These are phyloP conservation scores for Actenoides lindsayi DNA, from an alignment of 2,113 vertebrate genomes.

Conservation along the genomic window DNA sequence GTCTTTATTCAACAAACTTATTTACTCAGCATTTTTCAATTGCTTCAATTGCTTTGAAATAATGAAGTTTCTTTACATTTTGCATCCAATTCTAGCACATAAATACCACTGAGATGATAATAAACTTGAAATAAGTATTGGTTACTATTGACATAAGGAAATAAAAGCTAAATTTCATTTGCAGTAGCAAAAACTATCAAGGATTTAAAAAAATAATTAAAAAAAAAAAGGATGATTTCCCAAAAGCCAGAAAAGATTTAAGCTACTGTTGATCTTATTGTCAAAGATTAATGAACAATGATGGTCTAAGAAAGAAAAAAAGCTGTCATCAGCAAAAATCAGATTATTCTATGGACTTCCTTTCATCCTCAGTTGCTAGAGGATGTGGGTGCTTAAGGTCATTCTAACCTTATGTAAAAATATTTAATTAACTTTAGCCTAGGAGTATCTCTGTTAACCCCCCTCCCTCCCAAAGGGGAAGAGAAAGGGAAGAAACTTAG, in stretches of 20 bases:
- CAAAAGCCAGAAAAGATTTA: background rate
- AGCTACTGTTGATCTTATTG: background rate
- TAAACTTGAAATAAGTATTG: background rate
- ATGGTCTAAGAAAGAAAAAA: background rate
- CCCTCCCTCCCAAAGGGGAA: too few species aligned
- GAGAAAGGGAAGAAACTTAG: too few species aligned
- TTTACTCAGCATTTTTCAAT: background rate
- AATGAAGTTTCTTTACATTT: background rate
- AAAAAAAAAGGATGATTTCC: background rate
- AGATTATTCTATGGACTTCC: background rate
- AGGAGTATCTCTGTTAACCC: too few species aligned
- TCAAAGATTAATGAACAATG: background rate
- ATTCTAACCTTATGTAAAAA: background rate
- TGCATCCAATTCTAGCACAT: background rate
- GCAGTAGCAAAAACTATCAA: background rate
- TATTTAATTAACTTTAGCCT: background rate
- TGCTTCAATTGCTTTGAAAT: background rate
- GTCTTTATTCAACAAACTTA: background rate
- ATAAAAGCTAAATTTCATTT: background rate
- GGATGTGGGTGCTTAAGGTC: background rate
- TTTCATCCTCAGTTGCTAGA: background rate
- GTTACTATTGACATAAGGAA: background rate
- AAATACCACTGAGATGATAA: background rate
- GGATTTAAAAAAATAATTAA: background rate
- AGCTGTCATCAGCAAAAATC: background rate